Evolutionary conservation across 2,113 vertebrate species (phyloP).

Genomic region (Eonycteris spelaea): DNA sequence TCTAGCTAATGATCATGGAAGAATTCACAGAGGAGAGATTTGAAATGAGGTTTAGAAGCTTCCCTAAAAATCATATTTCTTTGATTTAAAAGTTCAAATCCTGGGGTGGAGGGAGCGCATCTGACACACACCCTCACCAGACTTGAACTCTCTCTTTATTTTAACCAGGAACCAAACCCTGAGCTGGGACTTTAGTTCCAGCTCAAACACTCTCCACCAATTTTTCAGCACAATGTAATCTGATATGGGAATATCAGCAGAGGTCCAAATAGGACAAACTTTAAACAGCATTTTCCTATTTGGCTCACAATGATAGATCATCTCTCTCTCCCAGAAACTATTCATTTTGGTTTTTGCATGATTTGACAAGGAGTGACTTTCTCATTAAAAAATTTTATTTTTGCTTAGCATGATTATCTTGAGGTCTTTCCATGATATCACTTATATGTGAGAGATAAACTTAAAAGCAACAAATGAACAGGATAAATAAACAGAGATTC

Average conservation of each 20-base stretch:
- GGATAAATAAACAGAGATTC: no score
- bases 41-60: not conserved
- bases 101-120: not conserved
- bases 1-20: not conserved
- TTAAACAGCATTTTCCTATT: slow-evolving; percentile 28
- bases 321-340: slow-evolving; percentile 29
- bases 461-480: no score
- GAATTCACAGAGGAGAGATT: not conserved
- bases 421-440: no score
- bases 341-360: slow-evolving; percentile 20
- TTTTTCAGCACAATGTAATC: slow-evolving; percentile 45
- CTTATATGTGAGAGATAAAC: no score
- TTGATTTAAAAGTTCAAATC: not conserved
- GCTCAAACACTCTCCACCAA: slow-evolving; percentile 22
- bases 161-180: slow-evolving; percentile 15
- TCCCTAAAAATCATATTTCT: slow-evolving; percentile 19
- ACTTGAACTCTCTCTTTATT: not conserved
- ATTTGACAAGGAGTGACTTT: slow-evolving; percentile 42
- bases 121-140: not conserved
- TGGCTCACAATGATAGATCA: not conserved
- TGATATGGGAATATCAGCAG: not conserved
- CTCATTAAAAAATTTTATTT: not conserved
- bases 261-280: slow-evolving; percentile 40
- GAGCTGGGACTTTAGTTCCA: slow-evolving; percentile 5
- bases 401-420: no score